Percentiles rank a stretch among this genome's conserved stretches.
Conservation (phyloP, 1,140 invertebrate species). For the Dolichoris vasculosae region DNA sequence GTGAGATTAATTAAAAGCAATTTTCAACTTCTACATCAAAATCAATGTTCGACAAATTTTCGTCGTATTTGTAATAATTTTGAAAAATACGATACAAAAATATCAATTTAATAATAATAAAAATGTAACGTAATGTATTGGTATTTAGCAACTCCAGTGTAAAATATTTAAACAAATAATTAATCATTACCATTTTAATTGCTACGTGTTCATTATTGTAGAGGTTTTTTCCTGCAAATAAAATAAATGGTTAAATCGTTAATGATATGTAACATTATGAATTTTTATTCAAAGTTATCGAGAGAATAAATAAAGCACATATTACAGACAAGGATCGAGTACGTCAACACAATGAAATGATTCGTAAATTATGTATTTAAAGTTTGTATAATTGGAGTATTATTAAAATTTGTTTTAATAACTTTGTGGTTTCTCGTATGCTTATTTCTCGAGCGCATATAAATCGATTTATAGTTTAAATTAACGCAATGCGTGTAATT, state of each 20-base stretch:
- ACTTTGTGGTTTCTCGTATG: background rate
- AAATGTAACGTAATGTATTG: background rate
- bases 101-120: background rate
- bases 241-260: constrained; percentile 56
- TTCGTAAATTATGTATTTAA: background rate
- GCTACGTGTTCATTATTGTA: constrained; percentile 99
- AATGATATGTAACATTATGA: constrained; percentile 51
- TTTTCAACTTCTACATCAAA: too few relatives aligned
- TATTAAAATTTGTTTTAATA: background rate
- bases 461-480: background rate
- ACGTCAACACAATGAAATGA: background rate
- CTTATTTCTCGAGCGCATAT: background rate
- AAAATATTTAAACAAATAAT: background rate
- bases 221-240: constrained; percentile 95
- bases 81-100: too few relatives aligned
- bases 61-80: too few relatives aligned
- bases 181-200: constrained; percentile 94
- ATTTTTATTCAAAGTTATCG: background rate
- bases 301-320: background rate
- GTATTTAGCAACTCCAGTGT: background rate
- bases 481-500: background rate
- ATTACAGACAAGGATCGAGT: background rate
- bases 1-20: too few relatives aligned
- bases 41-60: too few relatives aligned
- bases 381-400: background rate